Percentiles rank a stretch among this genome's conserved stretches.
phyloP scores from a whole-genome alignment of 2,888 invertebrate species.

The Orthosia cruda region DNA sequence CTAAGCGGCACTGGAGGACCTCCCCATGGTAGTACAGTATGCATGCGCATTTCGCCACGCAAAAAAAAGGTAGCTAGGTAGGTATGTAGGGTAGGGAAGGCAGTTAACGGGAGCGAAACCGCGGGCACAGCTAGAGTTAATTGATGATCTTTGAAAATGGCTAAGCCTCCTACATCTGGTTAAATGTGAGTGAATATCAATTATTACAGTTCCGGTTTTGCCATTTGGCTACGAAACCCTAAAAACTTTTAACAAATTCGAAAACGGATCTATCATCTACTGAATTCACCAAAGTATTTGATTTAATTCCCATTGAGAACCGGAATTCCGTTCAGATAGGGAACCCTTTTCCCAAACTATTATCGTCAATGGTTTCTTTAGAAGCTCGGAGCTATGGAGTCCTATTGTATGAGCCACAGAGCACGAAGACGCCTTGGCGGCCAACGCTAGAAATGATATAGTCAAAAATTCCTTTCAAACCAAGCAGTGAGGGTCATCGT shows the following conservation, averaged over 20 bases:
- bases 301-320: conserved; percentile 33
- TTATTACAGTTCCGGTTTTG: not conserved
- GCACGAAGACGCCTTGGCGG: too few species aligned
- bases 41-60: too few species aligned
- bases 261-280: not conserved
- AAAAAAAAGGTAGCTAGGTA: too few species aligned
- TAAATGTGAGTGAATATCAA: too few species aligned
- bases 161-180: too few species aligned
- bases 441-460: not conserved
- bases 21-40: too few species aligned
- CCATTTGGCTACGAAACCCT: not conserved
- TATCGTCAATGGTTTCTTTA: conserved; percentile 39
- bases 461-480: not conserved
- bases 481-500: too few species aligned
- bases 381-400: not conserved
- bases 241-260: not conserved
- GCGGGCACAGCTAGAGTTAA: too few species aligned
- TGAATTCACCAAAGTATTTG: conserved; percentile 33
- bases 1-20: too few species aligned
- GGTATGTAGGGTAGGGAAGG: too few species aligned
- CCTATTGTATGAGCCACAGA: conserved; percentile 32
- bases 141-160: too few species aligned
- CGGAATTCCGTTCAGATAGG: conserved; percentile 40
- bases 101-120: too few species aligned
- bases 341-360: conserved; percentile 51